These are phyloP conservation scores for Amphibalanus amphitrite DNA, from an alignment of 1,140 invertebrate genomes.

Conservation along the genomic window DNA sequence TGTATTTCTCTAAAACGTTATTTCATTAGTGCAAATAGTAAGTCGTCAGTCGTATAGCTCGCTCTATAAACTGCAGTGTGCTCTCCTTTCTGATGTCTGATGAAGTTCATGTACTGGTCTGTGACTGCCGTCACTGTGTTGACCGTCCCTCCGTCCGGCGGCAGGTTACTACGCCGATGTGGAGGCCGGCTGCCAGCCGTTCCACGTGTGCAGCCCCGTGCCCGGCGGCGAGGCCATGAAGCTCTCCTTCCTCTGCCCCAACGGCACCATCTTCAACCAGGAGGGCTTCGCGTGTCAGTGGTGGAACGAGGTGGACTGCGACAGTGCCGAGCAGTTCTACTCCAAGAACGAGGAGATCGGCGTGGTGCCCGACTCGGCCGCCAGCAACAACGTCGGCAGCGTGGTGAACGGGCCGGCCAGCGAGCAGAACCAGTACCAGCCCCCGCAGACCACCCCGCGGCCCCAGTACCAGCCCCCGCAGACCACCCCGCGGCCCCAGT, in stretches of 20 bases:
- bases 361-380: slow-evolving; percentile 10
- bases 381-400: neutral
- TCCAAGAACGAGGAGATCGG: slow-evolving; percentile 21
- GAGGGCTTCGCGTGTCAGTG: slow-evolving; percentile 73
- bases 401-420: neutral
- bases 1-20: no score
- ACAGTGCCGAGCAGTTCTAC: slow-evolving; percentile 33
- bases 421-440: neutral
- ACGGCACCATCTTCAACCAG: slow-evolving; percentile 57
- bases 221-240: slow-evolving; percentile 5
- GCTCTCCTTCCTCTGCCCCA: slow-evolving; percentile 18
- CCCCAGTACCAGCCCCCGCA: slow-evolving; percentile 6
- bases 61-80: no score
- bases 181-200: slow-evolving; percentile 22
- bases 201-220: slow-evolving; percentile 20
- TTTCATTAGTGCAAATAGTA: no score
- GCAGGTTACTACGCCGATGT: slow-evolving; percentile 24
- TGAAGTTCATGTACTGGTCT: no score
- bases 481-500: no score
- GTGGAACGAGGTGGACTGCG: slow-evolving; percentile 80
- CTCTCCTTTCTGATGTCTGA: no score
- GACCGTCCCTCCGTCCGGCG: neutral
- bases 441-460: neutral
- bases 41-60: no score
- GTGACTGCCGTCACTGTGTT: no score